Conservation (phyloP, 2,888 invertebrate genomes). For the Ectemnius lituratus region DNA sequence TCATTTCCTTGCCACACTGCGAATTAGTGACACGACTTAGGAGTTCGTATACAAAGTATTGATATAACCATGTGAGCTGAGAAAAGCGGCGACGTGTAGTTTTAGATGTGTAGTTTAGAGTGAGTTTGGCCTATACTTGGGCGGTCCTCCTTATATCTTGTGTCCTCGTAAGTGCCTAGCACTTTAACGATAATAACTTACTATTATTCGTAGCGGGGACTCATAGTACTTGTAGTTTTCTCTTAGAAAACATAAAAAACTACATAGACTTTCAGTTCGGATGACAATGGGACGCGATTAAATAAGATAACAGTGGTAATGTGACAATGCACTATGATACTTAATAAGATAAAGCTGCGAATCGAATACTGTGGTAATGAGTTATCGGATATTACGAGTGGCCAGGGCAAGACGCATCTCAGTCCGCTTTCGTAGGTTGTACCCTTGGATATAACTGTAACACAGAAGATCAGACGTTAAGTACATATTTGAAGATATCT, state of each 20-base stretch:
- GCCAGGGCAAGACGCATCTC: conserved; percentile 58
- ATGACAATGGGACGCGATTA: conserved; percentile 59
- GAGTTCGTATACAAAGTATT: too few relatives aligned
- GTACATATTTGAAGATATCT: background rate
- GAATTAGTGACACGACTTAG: too few relatives aligned
- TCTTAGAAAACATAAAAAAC: conserved; percentile 40
- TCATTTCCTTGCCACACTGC: too few relatives aligned
- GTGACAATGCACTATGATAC: conserved; percentile 60
- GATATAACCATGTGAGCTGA: too few relatives aligned
- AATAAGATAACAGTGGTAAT: conserved; percentile 66
- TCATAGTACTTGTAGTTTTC: conserved; percentile 19
- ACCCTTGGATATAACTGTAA: conserved; percentile 79
- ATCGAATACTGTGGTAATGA: conserved; percentile 76
- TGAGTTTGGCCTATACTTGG: too few relatives aligned
- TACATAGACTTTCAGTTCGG: conserved; percentile 38
- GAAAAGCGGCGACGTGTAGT: too few relatives aligned
- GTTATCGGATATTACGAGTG: conserved; percentile 67
- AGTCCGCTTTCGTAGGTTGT: conserved; percentile 75
- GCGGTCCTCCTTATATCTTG: conserved; percentile 7
- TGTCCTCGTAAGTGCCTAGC: conserved; percentile 9
- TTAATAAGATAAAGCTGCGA: conserved; percentile 75
- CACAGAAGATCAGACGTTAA: conserved; percentile 7
- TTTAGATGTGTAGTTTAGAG: too few relatives aligned
- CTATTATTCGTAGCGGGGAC: conserved; percentile 25
- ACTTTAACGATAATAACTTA: conserved; percentile 41